phyloP scores from a whole-genome alignment of 1,140 invertebrate genomes.

The Nasonia longicornis region DNA sequence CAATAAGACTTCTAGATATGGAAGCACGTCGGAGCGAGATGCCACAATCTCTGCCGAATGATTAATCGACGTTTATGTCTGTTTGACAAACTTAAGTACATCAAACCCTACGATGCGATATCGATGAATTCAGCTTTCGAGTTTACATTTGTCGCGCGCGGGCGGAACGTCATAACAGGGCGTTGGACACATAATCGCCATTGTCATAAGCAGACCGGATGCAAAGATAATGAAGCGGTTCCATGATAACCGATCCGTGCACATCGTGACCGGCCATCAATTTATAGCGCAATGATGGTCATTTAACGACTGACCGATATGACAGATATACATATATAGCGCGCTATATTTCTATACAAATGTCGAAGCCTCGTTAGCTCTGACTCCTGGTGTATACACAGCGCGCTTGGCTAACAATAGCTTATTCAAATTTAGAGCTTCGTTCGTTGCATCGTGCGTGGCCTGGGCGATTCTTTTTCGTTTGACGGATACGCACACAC shows the following conservation, averaged over 20 bases:
- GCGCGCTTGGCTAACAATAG: neutral
- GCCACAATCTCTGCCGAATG: neutral
- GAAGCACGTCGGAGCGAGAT: neutral
- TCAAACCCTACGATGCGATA: neutral
- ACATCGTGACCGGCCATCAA: slow-evolving; percentile 4
- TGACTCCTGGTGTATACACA: neutral
- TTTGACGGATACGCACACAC: neutral
- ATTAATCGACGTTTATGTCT: slow-evolving; percentile 23
- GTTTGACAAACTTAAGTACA: slow-evolving; percentile 11
- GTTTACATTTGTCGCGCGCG: slow-evolving; percentile 22
- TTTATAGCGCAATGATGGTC: slow-evolving; percentile 25
- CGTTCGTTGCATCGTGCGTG: neutral
- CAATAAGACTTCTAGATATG: too few relatives aligned
- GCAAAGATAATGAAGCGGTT: slow-evolving; percentile 37
- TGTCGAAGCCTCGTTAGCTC: slow-evolving; percentile 5
- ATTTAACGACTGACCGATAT: neutral
- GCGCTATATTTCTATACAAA: neutral
- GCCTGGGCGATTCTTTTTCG: neutral
- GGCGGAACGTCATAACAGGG: slow-evolving; percentile 17
- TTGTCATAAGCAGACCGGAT: slow-evolving; percentile 31
- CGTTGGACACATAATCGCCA: slow-evolving; percentile 8
- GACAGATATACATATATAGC: neutral
- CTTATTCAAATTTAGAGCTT: neutral
- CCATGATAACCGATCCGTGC: slow-evolving; percentile 23
- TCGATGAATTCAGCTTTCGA: neutral